Evolutionary conservation across 2,113 vertebrate genomes (phyloP).

Genomic region (Zapus hudsonius): DNA sequence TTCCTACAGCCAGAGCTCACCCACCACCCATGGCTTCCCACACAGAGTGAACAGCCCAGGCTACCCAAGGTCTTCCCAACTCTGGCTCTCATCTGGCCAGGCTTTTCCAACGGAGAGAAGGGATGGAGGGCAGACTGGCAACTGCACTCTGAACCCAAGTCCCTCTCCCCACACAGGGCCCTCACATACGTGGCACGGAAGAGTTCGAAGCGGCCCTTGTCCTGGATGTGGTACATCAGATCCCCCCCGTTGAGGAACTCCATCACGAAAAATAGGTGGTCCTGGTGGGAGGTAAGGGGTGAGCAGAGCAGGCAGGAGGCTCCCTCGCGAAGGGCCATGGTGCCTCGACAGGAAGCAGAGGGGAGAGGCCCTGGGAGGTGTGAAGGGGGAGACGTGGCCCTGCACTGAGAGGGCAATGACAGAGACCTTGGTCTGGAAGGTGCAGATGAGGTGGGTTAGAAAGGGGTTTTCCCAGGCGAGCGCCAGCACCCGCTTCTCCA

Average conservation of each 20-base stretch:
- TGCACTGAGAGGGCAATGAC: fast-evolving
- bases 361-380: background rate
- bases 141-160: background rate
- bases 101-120: background rate
- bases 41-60: background rate
- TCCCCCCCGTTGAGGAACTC: constrained; percentile 98
- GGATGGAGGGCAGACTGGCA: background rate
- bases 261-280: constrained; percentile 99
- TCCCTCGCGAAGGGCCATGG: background rate
- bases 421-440: constrained; percentile 96
- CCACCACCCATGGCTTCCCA: background rate
- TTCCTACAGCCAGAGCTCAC: background rate
- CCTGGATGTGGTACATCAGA: constrained; percentile 99
- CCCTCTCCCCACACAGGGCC: background rate
- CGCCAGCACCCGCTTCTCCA: constrained; percentile 97
- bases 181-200: constrained; percentile 92
- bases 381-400: background rate
- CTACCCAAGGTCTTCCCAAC: background rate
- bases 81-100: background rate
- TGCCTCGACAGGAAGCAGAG: background rate
- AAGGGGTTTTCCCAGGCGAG: constrained; percentile 98
- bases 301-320: background rate
- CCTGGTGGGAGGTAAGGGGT: constrained; percentile 82
- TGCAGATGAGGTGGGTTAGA: constrained; percentile 96
- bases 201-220: constrained; percentile 98